Base-by-base conservation (phyloP, 2,888 invertebrate genomes). In the Melitaea athalia region DNA sequence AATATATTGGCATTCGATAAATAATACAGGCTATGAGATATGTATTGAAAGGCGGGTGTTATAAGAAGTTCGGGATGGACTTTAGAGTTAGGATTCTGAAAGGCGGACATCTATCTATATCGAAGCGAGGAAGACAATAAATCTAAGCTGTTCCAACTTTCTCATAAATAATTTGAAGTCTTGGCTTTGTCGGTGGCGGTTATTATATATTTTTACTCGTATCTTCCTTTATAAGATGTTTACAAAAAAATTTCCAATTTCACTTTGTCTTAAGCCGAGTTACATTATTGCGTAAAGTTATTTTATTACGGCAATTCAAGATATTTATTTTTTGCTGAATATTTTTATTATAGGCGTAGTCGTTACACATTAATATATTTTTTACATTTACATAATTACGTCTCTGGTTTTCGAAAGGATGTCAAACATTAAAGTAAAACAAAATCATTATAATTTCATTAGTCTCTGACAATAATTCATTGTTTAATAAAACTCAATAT, bases 81-180 rank as follows among this genome's bases (percentile, higher is more conserved):
- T 85, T 85, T 82, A 80, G 79, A 81, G 80, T 81, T 82, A 82
- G 80, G 81, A 78, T 76, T 77, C 71, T 77, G 77, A 76, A 78
- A 78, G 80, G 80, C 75, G 73, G 71, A 79, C 83, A 85, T 87
- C 85, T 81, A 84, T 86, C 83, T 82, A 78, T 81, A 83, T 86
- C 83, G 81, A 78, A 81, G 79, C 82, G 83, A 84, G 85, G 81
- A 85, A 86, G 81, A 82, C 79, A 83, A 89, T 90, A 92, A 89
- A 91, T 92, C 87, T 83, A 68, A 74, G 79, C 71, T 79, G 82
- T 85, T 84, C 82, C 81, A 81, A 80, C 78, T 82, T 81, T 74
- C 84, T 82, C 83, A 87, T 87, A 87, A 87, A 87, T 87, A 88
- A 85, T 83, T 78, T 77, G 63, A 68, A 55, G 59, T 67, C 43